Evolutionary conservation across 2,888 invertebrate genomes (phyloP).

Genomic region (Plusia festucae): DNA sequence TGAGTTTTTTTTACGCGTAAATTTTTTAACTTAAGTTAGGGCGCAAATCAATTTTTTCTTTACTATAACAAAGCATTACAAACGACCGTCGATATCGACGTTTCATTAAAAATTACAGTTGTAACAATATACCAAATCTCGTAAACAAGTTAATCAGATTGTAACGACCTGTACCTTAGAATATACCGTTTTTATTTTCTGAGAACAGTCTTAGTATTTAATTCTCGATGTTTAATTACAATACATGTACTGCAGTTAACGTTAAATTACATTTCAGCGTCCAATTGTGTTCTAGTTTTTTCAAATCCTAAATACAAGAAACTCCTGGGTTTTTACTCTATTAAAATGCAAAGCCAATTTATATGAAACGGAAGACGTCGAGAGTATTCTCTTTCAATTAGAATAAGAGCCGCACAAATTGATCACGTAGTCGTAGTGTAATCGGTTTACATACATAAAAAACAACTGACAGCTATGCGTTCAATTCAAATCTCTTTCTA

Average conservation of each 20-base stretch:
- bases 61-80: slow-evolving; percentile 1
- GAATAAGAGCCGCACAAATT: slow-evolving; percentile 35
- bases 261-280: slow-evolving; percentile 2
- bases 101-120: background rate
- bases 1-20: slow-evolving; percentile 58
- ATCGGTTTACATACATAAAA: slow-evolving; percentile 36
- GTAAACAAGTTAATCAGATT: slow-evolving; percentile 1
- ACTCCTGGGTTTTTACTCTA: slow-evolving; percentile 5
- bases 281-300: slow-evolving; percentile 5
- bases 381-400: slow-evolving; percentile 29
- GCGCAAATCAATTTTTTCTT: slow-evolving; percentile 21
- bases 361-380: slow-evolving; percentile 16
- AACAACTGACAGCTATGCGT: slow-evolving; percentile 21
- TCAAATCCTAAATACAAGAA: slow-evolving; percentile 7
- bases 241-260: background rate
- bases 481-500: slow-evolving; percentile 27
- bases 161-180: background rate
- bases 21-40: slow-evolving; percentile 21
- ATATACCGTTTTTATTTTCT: slow-evolving; percentile 4
- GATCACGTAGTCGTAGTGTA: slow-evolving; percentile 30
- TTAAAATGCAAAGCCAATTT: slow-evolving; percentile 25
- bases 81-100: background rate
- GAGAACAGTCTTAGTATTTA: background rate
- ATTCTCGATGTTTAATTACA: background rate
- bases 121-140: background rate